A percentile compares a stretch with the other conserved stretches of the same genome.
phyloP scores from a whole-genome alignment of 2,797 vertebrate species.

The Gorsachius magnificus region DNA sequence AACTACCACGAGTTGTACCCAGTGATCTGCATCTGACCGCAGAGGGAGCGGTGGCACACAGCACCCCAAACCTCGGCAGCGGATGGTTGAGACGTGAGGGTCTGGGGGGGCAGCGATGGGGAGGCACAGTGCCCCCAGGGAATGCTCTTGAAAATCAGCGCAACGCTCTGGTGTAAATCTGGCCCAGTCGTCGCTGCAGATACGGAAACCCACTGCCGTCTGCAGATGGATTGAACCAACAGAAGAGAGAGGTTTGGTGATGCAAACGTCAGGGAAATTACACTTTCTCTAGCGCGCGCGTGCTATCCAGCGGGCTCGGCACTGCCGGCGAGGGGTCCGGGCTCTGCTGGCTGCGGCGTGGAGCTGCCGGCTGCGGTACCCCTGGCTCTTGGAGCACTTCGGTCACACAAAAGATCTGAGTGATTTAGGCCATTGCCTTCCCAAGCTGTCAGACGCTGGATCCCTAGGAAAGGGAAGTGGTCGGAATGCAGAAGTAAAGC shows the following conservation, averaged over 20 bases:
- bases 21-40: background rate
- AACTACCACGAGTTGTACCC: background rate
- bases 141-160: background rate
- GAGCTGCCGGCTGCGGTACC: background rate
- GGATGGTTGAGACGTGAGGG: fast-evolving
- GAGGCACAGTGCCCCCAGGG: background rate
- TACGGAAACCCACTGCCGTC: background rate
- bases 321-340: background rate
- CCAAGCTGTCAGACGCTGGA: background rate
- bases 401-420: background rate
- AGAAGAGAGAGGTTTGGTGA: background rate
- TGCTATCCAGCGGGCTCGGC: background rate
- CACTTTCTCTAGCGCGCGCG: no score
- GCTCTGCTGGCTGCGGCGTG: background rate
- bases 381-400: background rate
- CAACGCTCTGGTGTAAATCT: background rate
- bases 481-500: background rate
- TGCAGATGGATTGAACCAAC: background rate
- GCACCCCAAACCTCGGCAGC: background rate
- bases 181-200: background rate
- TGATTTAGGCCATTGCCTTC: background rate
- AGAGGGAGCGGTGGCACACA: background rate
- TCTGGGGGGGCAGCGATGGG: background rate
- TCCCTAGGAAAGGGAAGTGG: background rate
- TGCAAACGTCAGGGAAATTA: background rate